Percentiles rank a stretch among this genome's conserved stretches.
Evolutionary conservation across 2,113 vertebrate genomes (phyloP).

Genomic region (Pseudorectes ferrugineus): DNA sequence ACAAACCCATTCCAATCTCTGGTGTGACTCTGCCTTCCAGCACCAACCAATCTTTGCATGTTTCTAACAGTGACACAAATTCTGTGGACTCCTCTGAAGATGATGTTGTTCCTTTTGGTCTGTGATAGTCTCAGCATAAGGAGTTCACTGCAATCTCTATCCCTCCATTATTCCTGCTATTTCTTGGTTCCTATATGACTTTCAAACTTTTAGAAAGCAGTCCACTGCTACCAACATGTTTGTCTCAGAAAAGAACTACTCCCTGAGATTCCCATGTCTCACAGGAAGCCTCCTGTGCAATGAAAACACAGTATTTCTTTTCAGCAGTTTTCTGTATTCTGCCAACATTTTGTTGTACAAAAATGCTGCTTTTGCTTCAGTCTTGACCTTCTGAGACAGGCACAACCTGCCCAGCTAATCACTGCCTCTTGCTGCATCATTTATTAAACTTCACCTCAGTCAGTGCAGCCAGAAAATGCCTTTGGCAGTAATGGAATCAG

Average conservation of each 20-base stretch:
- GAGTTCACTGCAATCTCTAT: not conserved
- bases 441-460: not conserved
- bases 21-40: not conserved
- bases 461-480: not conserved
- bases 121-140: not conserved
- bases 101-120: not conserved
- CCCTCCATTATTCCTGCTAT: not conserved
- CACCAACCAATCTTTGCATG: not conserved
- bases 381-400: not conserved
- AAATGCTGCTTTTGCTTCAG: not conserved
- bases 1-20: not conserved
- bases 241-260: not conserved
- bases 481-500: not conserved
- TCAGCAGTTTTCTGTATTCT: not conserved
- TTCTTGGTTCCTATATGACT: not conserved
- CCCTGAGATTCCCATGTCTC: not conserved
- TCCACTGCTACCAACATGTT: not conserved
- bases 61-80: not conserved
- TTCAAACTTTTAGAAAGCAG: not conserved
- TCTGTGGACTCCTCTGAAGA: not conserved
- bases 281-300: not conserved
- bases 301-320: not conserved
- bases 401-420: not conserved
- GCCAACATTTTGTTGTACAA: not conserved
- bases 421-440: not conserved